Evolutionary conservation across 2,888 invertebrate species (phyloP).

Genomic region (Ceraclea dissimilis): DNA sequence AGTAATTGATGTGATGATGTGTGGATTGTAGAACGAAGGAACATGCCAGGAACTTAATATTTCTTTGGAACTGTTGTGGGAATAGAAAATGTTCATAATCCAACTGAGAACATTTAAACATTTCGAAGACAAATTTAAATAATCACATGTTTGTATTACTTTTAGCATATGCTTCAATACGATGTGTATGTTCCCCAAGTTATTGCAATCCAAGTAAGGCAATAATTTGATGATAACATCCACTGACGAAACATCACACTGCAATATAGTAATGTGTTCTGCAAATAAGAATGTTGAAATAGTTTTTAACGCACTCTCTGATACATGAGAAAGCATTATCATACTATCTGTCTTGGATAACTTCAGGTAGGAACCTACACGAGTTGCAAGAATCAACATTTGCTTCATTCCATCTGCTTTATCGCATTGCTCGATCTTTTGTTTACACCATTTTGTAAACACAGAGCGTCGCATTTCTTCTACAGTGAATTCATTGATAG

Average conservation of each 20-base stretch:
- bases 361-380: slow-evolving; percentile 18
- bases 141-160: slow-evolving; percentile 15
- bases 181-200: slow-evolving; percentile 13
- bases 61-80: slow-evolving; percentile 21
- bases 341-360: slow-evolving; percentile 19
- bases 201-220: slow-evolving; percentile 11
- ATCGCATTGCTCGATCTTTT: slow-evolving; percentile 2
- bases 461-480: slow-evolving; percentile 12
- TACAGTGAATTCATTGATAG: slow-evolving; percentile 19
- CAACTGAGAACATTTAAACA: slow-evolving; percentile 21
- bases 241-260: slow-evolving; percentile 14
- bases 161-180: slow-evolving; percentile 11
- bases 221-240: slow-evolving; percentile 19
- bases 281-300: slow-evolving; percentile 15
- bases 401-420: slow-evolving; percentile 1
- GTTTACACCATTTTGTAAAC: slow-evolving; percentile 20
- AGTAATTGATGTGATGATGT: slow-evolving; percentile 20
- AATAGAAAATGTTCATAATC: slow-evolving; percentile 18
- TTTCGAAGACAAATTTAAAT: slow-evolving; percentile 14
- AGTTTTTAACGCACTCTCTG: neutral
- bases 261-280: slow-evolving; percentile 11
- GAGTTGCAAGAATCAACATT: slow-evolving; percentile 6
- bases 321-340: slow-evolving; percentile 8
- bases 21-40: slow-evolving; percentile 22
- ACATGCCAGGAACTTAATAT: slow-evolving; percentile 21